Evolutionary conservation across 2,113 vertebrate genomes (phyloP).

Genomic region (Dascyllus trimaculatus): DNA sequence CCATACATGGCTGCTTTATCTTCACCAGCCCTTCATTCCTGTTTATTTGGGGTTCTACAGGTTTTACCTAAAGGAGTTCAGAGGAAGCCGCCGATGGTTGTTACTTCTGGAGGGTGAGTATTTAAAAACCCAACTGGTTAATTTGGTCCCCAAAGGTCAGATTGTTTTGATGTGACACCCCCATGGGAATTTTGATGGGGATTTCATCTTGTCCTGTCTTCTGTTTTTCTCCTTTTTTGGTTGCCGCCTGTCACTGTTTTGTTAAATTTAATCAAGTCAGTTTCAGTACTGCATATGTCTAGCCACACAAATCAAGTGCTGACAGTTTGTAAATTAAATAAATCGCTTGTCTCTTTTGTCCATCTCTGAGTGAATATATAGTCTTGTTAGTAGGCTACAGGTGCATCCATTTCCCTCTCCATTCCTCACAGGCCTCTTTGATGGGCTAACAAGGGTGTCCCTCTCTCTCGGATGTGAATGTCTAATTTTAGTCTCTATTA

Average conservation of each 20-base stretch:
- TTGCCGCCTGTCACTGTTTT: conserved; percentile 22
- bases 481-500: conserved; percentile 78
- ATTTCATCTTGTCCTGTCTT: conserved; percentile 63
- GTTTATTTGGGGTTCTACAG: conserved; percentile 76
- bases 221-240: conserved; percentile 63
- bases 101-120: conserved; percentile 87
- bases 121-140: conserved; percentile 77
- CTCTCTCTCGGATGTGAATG: conserved; percentile 38
- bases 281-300: neutral
- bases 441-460: conserved; percentile 61
- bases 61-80: conserved; percentile 85
- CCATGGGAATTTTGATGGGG: conserved; percentile 69
- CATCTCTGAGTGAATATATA: neutral
- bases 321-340: conserved; percentile 14
- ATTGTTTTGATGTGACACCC: conserved; percentile 58
- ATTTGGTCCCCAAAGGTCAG: conserved; percentile 78
- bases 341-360: neutral
- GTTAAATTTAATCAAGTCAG: neutral
- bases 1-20: conserved; percentile 37
- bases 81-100: conserved; percentile 85
- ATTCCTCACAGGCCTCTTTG: conserved; percentile 55
- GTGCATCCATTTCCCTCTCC: conserved; percentile 59
- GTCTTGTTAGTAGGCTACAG: conserved; percentile 37
- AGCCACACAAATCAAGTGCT: neutral
- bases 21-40: conserved; percentile 42